A percentile compares a stretch with the other conserved stretches of the same genome.
These are phyloP conservation scores for Mormyrops attenuatus DNA, from an alignment of 2,797 vertebrate genomes.

Conservation along the genomic window DNA sequence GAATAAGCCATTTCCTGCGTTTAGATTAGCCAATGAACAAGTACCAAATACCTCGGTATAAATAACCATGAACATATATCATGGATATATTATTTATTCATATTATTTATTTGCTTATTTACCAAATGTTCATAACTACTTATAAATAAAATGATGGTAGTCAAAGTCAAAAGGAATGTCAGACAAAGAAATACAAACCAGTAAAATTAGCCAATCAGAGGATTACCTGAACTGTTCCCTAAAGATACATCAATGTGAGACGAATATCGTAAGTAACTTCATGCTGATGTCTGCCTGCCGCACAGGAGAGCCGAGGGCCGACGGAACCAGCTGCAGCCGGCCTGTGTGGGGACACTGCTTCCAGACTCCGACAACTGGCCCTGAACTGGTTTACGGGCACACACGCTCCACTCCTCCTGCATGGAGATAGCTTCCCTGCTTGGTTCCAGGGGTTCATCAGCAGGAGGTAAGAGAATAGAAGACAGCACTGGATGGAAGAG, in stretches of 20 bases:
- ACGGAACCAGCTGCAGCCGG: not conserved
- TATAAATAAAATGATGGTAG: not conserved
- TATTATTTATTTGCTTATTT: not conserved
- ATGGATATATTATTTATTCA: not conserved
- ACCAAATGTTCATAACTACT: not conserved
- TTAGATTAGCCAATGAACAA: not conserved
- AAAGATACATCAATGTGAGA: not conserved
- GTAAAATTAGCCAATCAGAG: not conserved
- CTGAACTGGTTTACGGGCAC: conserved; percentile 73
- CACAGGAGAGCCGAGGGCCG: not conserved
- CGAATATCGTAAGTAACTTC: too few species aligned
- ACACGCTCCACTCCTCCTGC: conserved; percentile 63
- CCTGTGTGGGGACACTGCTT: not conserved
- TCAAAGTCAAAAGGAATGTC: not conserved
- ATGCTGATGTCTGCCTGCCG: not conserved
- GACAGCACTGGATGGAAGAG: not conserved
- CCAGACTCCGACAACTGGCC: conserved; percentile 38
- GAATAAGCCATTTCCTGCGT: not conserved
- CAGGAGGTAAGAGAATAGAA: conserved; percentile 65
- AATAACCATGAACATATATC: not conserved
- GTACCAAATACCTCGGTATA: not conserved
- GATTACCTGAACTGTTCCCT: not conserved
- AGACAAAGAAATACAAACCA: not conserved
- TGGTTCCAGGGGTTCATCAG: conserved; percentile 81
- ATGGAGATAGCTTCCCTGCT: conserved; percentile 64